Base-by-base conservation (phyloP, 2,113 vertebrate genomes). In the Gulo gulo region DNA sequence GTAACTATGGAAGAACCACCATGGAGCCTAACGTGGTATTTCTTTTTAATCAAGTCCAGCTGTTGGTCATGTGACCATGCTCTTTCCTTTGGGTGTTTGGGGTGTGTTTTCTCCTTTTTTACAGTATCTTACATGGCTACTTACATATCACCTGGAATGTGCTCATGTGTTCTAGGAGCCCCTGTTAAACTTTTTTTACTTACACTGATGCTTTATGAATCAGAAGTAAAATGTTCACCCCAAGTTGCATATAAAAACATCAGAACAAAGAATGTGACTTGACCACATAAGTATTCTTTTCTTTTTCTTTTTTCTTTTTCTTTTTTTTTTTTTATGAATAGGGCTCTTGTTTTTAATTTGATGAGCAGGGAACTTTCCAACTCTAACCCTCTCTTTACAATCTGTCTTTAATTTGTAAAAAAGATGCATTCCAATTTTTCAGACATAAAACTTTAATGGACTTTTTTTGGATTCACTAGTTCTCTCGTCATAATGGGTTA, bases 341-440 rank as follows among this genome's bases (percentile, higher is more conserved):
- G 97, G 96, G 91, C 95, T 98, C 98, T 99, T 99, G 98, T 98
- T 99, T 99, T 99, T 98, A 98, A 98, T 98, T 98, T 98, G 98
- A 98, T 98, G 98, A 98, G 97, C 97, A 98, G 97, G 67, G 98
- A 99, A 98, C 97, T 99, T 99, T 98, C 98, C 97, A 99, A 96
- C 95, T 95, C 96, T 98, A 97, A 98, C 97, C 97, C 97, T 97
- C 4, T 89, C 94, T 98, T 98, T 98, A 93, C 94, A 99, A 91
- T 99, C 98, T 99, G 98, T 99, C 98, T 99, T 99, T 98, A 99
- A 99, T 99, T 99, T 99, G 85, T 50, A 96, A 98, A 97, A 97
- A 98, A 98, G 97, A 98, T 98, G 89, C 95, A 91, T 98, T 99
- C 97, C 98, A 98, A 92, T 98, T 98, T 98, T 98, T 98, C 96